Conservation (phyloP, 2,888 invertebrate species). For the Yponomeuta evonymella region DNA sequence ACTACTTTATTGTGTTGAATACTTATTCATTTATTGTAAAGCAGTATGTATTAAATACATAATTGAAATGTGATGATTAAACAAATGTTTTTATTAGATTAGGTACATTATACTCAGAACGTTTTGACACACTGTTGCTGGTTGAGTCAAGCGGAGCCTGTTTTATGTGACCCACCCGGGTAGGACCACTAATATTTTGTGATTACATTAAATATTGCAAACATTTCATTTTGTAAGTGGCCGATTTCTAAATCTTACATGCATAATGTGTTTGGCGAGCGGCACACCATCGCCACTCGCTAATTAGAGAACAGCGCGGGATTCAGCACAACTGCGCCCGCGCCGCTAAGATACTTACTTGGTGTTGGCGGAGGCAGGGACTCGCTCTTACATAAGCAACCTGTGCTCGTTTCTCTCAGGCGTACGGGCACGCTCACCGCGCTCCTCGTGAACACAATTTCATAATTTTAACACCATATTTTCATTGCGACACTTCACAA, state of each 20-base stretch:
- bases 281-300: background rate
- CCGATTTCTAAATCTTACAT: conserved; percentile 12
- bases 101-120: too few species aligned
- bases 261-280: conserved; percentile 12
- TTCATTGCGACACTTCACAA: conserved; percentile 65
- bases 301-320: conserved; percentile 4
- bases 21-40: too few species aligned
- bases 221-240: background rate
- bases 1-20: too few species aligned
- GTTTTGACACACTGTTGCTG: background rate
- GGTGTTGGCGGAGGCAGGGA: conserved; percentile 44
- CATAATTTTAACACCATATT: conserved; percentile 68
- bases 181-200: background rate
- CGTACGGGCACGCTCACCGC: conserved; percentile 52
- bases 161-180: background rate
- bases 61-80: too few species aligned
- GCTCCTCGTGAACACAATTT: conserved; percentile 67
- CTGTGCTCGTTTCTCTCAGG: conserved; percentile 56
- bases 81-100: too few species aligned
- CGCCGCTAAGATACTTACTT: conserved; percentile 45
- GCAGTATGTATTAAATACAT: too few species aligned
- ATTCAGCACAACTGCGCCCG: conserved; percentile 5
- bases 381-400: conserved; percentile 63
- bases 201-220: conserved; percentile 9
- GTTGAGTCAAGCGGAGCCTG: background rate